Conservation (phyloP, 2,797 vertebrate genomes). For the Nothura maculosa region DNA sequence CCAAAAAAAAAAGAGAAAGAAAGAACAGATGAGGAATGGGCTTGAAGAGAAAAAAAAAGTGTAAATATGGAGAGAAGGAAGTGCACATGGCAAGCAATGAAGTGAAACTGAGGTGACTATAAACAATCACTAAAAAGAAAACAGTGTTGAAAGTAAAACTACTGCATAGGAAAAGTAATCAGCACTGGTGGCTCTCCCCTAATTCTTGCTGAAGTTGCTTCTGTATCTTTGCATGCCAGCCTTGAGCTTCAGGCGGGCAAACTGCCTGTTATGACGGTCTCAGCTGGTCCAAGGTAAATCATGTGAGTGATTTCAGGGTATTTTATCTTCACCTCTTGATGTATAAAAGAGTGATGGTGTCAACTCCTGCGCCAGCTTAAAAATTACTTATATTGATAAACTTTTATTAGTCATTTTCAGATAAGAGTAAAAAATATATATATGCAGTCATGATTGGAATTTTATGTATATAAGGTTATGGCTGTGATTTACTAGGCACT, state of each 20-base stretch:
- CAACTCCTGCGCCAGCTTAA: background rate
- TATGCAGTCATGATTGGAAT: background rate
- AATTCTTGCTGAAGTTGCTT: background rate
- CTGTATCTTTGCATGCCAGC: background rate
- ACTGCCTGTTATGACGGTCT: background rate
- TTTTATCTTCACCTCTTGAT: conserved; percentile 32
- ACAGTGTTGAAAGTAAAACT: background rate
- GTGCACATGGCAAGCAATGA: background rate
- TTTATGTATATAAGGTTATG: background rate
- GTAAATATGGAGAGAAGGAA: background rate
- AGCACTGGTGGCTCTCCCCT: background rate
- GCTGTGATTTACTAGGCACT: background rate
- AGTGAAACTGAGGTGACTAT: background rate
- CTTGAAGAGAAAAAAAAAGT: background rate
- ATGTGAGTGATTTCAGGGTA: background rate
- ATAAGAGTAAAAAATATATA: background rate
- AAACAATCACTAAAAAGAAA: background rate
- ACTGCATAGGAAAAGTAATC: background rate
- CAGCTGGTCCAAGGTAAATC: conserved; percentile 20
- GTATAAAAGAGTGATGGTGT: background rate
- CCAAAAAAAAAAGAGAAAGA: background rate
- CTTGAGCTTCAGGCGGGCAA: background rate
- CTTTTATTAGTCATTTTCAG: background rate
- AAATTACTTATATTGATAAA: background rate
- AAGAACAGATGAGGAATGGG: background rate